Evolutionary conservation across 2,113 vertebrate species (phyloP), one percentile per base, ranked within the genome.

Genomic region (Onychostruthus taczanowskii): DNA sequence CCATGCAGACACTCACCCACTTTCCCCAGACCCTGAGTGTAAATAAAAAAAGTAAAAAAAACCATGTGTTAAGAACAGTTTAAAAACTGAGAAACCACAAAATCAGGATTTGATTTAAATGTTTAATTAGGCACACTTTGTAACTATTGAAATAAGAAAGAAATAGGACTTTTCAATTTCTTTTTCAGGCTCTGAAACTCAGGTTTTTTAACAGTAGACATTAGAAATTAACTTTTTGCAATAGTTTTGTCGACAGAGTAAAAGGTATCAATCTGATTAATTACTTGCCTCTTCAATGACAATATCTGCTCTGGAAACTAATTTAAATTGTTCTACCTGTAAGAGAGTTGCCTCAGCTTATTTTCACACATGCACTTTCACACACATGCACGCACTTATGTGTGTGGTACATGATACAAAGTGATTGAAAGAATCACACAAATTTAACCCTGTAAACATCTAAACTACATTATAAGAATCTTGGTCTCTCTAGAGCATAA

Each of bases 71-170:
- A 39, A 44, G 6, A 78, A 43, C 24, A 31, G 44, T 44, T 66
- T 64, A 58, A 73, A 33, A 66, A 66, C 16, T 41, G n/a, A 73
- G 61, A 58, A 50, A 50, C 5, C 21, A 70, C 13, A 11, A 23
- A 33, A 47, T 13, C 6, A 50, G 44, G 72, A 31, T 88, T 91
- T 89, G 14, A 61, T 84, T 55, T 91, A 77, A 76, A 91, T 31
- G 22, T 87, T 96, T 97, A 95, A 88, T 93, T 90, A 87, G 64
- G 80, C 43, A 76, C 82, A 69, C 27, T 62, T 94, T 94, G 49
- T 94, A 95, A 95, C 72, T 94, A 69, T 81, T 96, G 68, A 62
- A 91, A 62, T 55, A 90, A 95, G 62, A 66, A 96, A 87, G 56
- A 76, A 92, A 93, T 59, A 76, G 58, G 61, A 81, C 90, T 90